These are phyloP conservation scores for Martes martes DNA, from an alignment of 2,113 vertebrate genomes.

Conservation along the genomic window DNA sequence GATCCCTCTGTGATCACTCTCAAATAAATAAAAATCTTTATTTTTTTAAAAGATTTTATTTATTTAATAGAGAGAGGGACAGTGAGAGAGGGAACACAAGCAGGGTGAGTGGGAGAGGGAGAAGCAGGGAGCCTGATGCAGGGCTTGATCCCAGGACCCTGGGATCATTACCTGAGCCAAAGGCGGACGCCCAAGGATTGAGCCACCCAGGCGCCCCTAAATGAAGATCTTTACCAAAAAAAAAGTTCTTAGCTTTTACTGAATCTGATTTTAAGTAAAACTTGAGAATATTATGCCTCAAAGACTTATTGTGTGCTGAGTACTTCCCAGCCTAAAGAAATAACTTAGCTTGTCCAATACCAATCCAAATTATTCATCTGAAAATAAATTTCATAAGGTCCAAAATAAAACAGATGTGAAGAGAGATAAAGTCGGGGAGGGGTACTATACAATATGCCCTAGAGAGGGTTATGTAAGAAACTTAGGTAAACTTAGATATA, in stretches of 20 bases:
- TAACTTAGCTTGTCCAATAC: neutral
- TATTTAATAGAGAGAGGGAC: too few species aligned
- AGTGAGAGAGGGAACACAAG: too few species aligned
- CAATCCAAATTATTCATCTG: neutral
- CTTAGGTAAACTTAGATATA: neutral
- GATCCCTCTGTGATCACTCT: too few species aligned
- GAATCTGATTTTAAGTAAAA: constrained; percentile 29
- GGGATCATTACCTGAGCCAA: too few species aligned
- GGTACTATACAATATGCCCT: neutral
- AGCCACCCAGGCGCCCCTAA: too few species aligned
- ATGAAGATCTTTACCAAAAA: too few species aligned
- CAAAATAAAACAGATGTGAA: neutral
- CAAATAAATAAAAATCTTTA: too few species aligned
- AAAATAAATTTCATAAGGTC: neutral
- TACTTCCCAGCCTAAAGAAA: neutral
- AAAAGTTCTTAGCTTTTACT: neutral
- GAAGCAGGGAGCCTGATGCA: too few species aligned
- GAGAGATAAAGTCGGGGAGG: neutral
- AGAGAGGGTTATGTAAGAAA: neutral
- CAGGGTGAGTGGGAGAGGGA: too few species aligned
- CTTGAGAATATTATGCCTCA: neutral
- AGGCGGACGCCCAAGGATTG: too few species aligned
- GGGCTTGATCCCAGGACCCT: too few species aligned
- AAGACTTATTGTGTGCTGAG: neutral
- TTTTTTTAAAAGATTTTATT: too few species aligned